Evolutionary conservation across 2,888 invertebrate genomes (phyloP).

Genomic region (Colletes collaris): DNA sequence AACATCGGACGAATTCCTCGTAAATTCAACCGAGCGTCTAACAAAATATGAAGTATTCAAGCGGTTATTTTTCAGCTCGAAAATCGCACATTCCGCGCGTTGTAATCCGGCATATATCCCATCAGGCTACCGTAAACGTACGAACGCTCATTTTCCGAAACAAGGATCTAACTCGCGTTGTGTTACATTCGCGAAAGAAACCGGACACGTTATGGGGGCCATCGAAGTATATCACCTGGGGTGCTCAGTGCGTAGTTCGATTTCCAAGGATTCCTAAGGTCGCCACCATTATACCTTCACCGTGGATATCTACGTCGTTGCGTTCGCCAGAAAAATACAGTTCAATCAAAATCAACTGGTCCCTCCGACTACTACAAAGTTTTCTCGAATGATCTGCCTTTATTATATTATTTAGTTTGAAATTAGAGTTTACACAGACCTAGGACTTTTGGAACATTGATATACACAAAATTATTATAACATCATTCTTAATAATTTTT

Average conservation of each 20-base stretch:
- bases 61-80: conserved; percentile 26
- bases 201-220: conserved; percentile 49
- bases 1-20: conserved; percentile 3
- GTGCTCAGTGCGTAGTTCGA: conserved; percentile 44
- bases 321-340: conserved; percentile 56
- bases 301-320: conserved; percentile 33
- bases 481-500: too few species aligned
- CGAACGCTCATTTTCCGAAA: conserved; percentile 45
- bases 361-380: too few species aligned
- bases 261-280: conserved; percentile 45
- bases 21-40: neutral
- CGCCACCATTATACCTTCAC: conserved; percentile 51
- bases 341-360: too few species aligned
- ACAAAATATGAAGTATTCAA: conserved; percentile 31
- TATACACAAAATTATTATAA: too few species aligned
- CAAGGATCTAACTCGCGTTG: conserved; percentile 34
- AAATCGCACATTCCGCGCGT: conserved; percentile 20
- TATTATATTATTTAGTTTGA: too few species aligned
- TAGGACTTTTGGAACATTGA: too few species aligned
- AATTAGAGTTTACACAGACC: too few species aligned
- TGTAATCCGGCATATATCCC: conserved; percentile 35
- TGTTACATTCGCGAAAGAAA: conserved; percentile 45
- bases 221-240: conserved; percentile 54
- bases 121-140: conserved; percentile 19
- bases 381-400: too few species aligned